Percentiles rank a stretch among this genome's conserved stretches.
phyloP scores from a whole-genome alignment of 2,113 vertebrate genomes.

The Rhipidura dahli region DNA sequence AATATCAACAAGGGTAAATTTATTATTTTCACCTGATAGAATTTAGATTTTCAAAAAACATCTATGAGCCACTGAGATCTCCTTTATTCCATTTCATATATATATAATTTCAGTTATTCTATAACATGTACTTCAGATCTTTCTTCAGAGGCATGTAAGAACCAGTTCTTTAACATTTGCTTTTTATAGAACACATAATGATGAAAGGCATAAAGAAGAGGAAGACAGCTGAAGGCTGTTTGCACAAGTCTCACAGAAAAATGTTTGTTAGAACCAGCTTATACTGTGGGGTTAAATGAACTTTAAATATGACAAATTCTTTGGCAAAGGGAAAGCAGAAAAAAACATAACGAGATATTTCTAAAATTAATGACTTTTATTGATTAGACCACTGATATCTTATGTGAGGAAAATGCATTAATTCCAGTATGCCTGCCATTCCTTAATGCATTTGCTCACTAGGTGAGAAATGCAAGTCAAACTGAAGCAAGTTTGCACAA shows the following conservation, averaged over 20 bases:
- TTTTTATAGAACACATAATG: not conserved
- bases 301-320: not conserved
- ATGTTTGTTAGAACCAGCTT: not conserved
- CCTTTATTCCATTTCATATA: not conserved
- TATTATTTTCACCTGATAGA: not conserved
- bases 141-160: not conserved
- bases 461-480: not conserved
- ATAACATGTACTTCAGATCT: not conserved
- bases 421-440: not conserved
- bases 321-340: not conserved
- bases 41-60: not conserved
- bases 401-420: not conserved
- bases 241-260: not conserved
- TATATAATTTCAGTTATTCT: not conserved
- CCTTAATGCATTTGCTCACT: not conserved
- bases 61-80: not conserved
- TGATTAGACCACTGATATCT: not conserved
- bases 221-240: not conserved
- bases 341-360: not conserved
- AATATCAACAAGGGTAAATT: not conserved
- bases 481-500: not conserved
- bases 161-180: not conserved
- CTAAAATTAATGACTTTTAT: not conserved
- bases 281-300: not conserved
- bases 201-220: not conserved